A percentile compares a stretch with the other conserved stretches of the same genome.
Conservation (phyloP, 1,140 invertebrate species). For the Campoletis sonorensis region DNA sequence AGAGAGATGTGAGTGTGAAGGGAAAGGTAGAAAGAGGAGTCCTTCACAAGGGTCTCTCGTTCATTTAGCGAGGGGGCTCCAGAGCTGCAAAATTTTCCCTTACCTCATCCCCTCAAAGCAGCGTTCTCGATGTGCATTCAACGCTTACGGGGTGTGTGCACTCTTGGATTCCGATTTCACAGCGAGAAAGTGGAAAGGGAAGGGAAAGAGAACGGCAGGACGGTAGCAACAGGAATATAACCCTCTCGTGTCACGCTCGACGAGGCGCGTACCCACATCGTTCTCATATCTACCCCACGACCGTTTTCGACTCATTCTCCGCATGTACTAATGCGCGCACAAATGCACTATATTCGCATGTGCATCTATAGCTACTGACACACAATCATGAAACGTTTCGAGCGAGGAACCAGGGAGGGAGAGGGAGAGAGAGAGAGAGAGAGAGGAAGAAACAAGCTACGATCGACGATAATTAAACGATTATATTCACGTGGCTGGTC, state of each 20-base stretch:
- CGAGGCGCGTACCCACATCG: slow-evolving; percentile 46
- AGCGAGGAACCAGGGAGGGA: neutral
- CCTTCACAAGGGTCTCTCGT: slow-evolving; percentile 5
- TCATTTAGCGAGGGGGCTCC: slow-evolving; percentile 1
- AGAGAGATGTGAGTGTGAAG: neutral
- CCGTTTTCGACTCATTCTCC: slow-evolving; percentile 34
- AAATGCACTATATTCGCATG: slow-evolving; percentile 20
- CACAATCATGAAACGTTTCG: neutral
- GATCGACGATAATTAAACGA: slow-evolving; percentile 40
- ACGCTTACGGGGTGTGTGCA: slow-evolving; percentile 24
- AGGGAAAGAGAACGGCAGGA: too few species aligned
- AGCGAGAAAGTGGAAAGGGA: slow-evolving; percentile 48
- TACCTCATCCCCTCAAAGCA: neutral
- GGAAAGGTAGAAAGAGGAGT: slow-evolving; percentile 2
- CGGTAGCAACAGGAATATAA: slow-evolving; percentile 24
- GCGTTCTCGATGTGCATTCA: slow-evolving; percentile 18
- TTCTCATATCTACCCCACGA: slow-evolving; percentile 19
- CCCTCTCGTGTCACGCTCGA: slow-evolving; percentile 52
- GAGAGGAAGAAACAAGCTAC: neutral
- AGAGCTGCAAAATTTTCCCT: neutral
- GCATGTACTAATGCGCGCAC: slow-evolving; percentile 3
- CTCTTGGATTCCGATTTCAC: slow-evolving; percentile 21
- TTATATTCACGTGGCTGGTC: slow-evolving; percentile 35
- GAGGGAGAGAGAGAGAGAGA: too few species aligned
- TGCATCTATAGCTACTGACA: neutral